Base-by-base conservation (phyloP, 1,140 invertebrate genomes). In the Diorhabda elongata region DNA sequence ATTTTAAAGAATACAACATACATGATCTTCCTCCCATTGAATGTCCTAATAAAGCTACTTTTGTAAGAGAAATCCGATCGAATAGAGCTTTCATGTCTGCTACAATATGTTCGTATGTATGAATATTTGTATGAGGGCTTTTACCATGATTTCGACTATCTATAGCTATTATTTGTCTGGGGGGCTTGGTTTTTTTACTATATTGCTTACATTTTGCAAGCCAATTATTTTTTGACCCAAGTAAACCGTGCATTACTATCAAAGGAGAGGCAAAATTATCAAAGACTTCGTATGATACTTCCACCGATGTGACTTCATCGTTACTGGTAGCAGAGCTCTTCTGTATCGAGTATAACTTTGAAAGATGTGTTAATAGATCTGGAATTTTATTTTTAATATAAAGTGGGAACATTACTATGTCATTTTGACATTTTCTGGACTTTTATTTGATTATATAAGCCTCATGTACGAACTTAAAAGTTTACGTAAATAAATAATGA, bases 71-170 rank as follows among this genome's bases (percentile, higher is more conserved):
- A 52, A 92, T 78, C 62, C 87, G 43, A 44, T 85, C 80, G 72
- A 92, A 80, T n/a, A 95, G 81, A 43, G 83, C 68, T 1, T 86
- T 73, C 59, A 96, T 76, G 82, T 97, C 95, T 67, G 85, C 83
- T 4, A 87, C 86, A 86, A 96, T 87, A 5, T 86, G 80, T 5
- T 80, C 72, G 77, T 95, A 96, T 47, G 83, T 86, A 80, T 93
- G 89, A 0, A 87, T 83, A 5, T 80, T 70, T 2, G 87, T 82
- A 74, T 95, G 94, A 2, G 91, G 91, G 78, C 93, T 95, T 56
- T 94, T 90, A 0, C 95, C 95, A 81, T 97, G 95, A 81, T 97
- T 97, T 76, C 94, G 85, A 2, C 90, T 88, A 85, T 97, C 95
- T 26, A 95, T 83, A 1, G 88, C 82, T 44, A 94, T 87, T 0